Evolutionary conservation across 2,888 invertebrate genomes (phyloP), one percentile per base, ranked within the genome.

Genomic region (Drymonia ruficornis): DNA sequence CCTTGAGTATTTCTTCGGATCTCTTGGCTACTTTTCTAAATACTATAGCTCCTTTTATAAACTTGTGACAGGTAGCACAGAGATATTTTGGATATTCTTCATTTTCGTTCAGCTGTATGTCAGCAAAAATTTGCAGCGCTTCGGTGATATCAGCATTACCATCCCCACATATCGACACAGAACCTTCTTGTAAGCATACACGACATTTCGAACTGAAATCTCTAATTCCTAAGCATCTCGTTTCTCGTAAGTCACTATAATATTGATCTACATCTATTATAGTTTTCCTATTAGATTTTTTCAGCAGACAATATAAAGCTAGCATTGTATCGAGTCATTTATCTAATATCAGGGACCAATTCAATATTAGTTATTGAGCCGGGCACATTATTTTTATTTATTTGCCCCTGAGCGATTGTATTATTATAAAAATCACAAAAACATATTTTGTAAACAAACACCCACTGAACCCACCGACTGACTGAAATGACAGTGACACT

Each of bases 11-110:
- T 38, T 80, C 69, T 1, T 84, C 76, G 1, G 84, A 75, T 52
- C 73, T 68, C 59, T 77, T 76, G 0, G 87, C 90, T 0, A 75
- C 72, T 64, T 80, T 84, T 52, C 80, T 78, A 60, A 91, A 90
- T 15, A 76, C 55, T 53, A 84, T 70, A 2, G 85, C 85, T 19
- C 70, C 67, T 65, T 79, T 74, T 11, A 87, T 51, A 62, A 89
- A 85, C 53, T 80, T 78, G 38, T 71, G 65, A 62, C 91, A 91
- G 13, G 70, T 60, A 8, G 61, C 55, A 61, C 91, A 91, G 19
- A 91, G 60, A n/a, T 70, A 52, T 64, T 85, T 85, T 0, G 89
- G 80, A 61, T 72, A 72, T 2, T 67, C 67, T 42, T 88, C 84
- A 36, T 80, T 68, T 70, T 83, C 70, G 40, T 59, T 70, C 0